Evolutionary conservation across 2,888 invertebrate species (phyloP).

Genomic region (Drosophila antonietae): DNA sequence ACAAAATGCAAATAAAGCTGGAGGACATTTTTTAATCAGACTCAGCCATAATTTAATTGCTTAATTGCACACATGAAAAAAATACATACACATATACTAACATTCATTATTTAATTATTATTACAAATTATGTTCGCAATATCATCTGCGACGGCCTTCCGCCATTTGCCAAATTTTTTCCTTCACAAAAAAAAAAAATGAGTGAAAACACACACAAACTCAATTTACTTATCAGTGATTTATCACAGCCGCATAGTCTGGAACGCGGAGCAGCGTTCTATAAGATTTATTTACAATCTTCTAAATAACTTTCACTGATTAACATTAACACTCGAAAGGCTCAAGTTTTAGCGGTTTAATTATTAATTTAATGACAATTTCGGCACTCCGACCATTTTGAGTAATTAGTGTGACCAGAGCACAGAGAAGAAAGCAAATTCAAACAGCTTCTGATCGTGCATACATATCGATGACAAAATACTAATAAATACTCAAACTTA

Average conservation of each 20-base stretch:
- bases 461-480: constrained; percentile 1
- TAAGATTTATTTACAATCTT: not conserved
- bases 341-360: no score
- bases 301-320: not conserved
- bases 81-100: not conserved
- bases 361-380: not conserved
- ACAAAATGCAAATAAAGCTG: not conserved
- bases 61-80: not conserved
- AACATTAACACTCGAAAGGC: not conserved
- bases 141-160: not conserved
- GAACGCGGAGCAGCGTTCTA: not conserved
- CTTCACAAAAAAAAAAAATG: not conserved
- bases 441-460: not conserved
- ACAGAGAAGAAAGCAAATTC: not conserved
- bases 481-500: not conserved
- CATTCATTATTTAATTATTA: not conserved
- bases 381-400: not conserved
- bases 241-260: not conserved
- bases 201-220: not conserved
- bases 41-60: not conserved
- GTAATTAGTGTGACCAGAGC: constrained; percentile 4
- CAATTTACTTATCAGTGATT: not conserved
- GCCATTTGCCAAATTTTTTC: not conserved
- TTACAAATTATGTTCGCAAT: no score
- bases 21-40: not conserved